phyloP scores from a whole-genome alignment of 2,888 invertebrate species.

The Ormyrus pomaceus region DNA sequence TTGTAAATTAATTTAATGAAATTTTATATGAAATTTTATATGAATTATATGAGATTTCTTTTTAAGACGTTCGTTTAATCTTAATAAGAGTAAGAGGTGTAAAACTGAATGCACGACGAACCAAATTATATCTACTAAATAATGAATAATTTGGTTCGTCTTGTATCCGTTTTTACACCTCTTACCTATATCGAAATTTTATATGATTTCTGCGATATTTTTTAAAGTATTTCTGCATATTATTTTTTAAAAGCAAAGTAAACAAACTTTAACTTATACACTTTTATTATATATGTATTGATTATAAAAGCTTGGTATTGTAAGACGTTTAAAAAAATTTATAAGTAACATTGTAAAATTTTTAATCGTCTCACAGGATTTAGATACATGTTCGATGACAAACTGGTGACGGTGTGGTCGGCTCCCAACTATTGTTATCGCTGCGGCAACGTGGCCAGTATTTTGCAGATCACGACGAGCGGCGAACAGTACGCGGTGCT shows the following conservation, averaged over 20 bases:
- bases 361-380: conserved; percentile 80
- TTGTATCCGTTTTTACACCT: too few relatives aligned
- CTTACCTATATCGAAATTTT: too few relatives aligned
- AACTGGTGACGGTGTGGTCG: conserved; percentile 98
- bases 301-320: too few relatives aligned
- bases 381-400: conserved; percentile 98
- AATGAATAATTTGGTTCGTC: too few relatives aligned
- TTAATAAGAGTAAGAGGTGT: neutral
- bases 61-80: neutral
- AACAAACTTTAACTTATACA: too few relatives aligned
- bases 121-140: too few relatives aligned
- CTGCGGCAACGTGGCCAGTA: conserved; percentile 98
- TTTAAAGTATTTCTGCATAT: too few relatives aligned
- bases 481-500: conserved; percentile 88
- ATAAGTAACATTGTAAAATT: conserved; percentile 1
- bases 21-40: neutral
- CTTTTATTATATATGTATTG: too few relatives aligned
- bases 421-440: conserved; percentile 99
- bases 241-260: too few relatives aligned
- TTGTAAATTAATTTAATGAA: neutral
- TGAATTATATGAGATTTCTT: neutral
- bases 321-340: neutral
- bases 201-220: too few relatives aligned
- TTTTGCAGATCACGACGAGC: conserved; percentile 90
- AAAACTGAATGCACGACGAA: too few relatives aligned